A percentile compares a stretch with the other conserved stretches of the same genome.
phyloP scores from a whole-genome alignment of 2,113 vertebrate genomes.

The Pimephales promelas region DNA sequence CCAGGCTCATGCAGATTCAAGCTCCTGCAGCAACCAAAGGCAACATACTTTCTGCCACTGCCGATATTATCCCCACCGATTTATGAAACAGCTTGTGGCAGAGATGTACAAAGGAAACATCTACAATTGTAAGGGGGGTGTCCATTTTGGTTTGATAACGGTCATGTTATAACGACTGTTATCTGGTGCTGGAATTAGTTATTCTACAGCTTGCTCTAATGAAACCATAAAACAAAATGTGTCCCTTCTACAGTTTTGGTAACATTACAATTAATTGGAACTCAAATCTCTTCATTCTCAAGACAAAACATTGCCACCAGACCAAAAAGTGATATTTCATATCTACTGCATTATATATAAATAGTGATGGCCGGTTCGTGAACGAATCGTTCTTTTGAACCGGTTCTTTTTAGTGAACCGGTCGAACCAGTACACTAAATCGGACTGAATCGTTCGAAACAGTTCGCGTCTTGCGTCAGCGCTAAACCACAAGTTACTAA shows the following conservation, averaged over 20 bases:
- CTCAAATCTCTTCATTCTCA: not conserved
- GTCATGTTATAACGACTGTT: not conserved
- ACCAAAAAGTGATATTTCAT: not conserved
- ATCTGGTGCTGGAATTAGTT: not conserved
- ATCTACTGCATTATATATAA: not conserved
- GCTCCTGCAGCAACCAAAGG: not conserved
- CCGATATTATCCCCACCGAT: not conserved
- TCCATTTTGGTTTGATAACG: not conserved
- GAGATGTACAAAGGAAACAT: not conserved
- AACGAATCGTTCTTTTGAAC: too few species aligned
- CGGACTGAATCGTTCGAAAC: too few species aligned
- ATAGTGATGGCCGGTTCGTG: too few species aligned
- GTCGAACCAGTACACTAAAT: too few species aligned
- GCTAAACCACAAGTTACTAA: too few species aligned
- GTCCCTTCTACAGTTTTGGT: not conserved
- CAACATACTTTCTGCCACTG: not conserved
- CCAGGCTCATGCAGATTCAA: conserved; percentile 42
- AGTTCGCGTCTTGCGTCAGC: too few species aligned
- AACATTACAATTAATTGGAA: not conserved
- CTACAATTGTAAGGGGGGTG: not conserved
- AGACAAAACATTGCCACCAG: too few species aligned
- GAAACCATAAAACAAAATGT: not conserved
- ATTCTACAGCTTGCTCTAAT: not conserved
- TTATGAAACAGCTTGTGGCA: conserved; percentile 11
- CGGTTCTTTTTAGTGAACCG: too few species aligned